Percentiles rank a stretch among this genome's conserved stretches.
Conservation (phyloP, 2,797 vertebrate species). For the Schizothorax lantsangensis region DNA sequence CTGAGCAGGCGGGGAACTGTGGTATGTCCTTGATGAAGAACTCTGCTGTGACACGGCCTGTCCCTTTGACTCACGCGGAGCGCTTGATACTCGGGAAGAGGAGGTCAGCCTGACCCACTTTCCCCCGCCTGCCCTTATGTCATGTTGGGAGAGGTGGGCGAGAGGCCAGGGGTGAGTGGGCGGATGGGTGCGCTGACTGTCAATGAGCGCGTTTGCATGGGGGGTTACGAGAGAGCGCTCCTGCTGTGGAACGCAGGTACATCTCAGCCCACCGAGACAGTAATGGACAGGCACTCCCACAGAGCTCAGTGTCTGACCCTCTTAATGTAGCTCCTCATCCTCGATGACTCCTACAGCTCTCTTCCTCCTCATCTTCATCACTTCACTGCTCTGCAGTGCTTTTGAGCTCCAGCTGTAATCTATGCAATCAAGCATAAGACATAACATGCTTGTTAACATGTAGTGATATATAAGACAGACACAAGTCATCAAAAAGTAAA, state of each 20-base stretch:
- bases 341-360: slow-evolving; percentile 64
- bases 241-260: slow-evolving; percentile 60
- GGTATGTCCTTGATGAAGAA: slow-evolving; percentile 74
- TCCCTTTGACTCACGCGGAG: slow-evolving; percentile 78
- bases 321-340: slow-evolving; percentile 71
- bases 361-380: slow-evolving; percentile 54
- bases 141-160: slow-evolving; percentile 66
- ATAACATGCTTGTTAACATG: slow-evolving; percentile 10
- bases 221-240: slow-evolving; percentile 66
- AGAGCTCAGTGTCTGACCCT: slow-evolving; percentile 76
- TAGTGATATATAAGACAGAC: slow-evolving; percentile 30
- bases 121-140: slow-evolving; percentile 70
- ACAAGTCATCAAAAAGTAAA: slow-evolving; percentile 77
- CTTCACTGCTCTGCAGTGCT: slow-evolving; percentile 27
- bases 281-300: slow-evolving; percentile 46
- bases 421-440: slow-evolving; percentile 10
- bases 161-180: slow-evolving; percentile 26
- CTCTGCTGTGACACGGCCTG: slow-evolving; percentile 76
- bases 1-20: slow-evolving; percentile 19
- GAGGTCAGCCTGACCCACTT: slow-evolving; percentile 81
- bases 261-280: slow-evolving; percentile 25
- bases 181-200: slow-evolving; percentile 43
- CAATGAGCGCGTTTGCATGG: background rate
- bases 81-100: slow-evolving; percentile 72
- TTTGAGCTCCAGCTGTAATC: slow-evolving; percentile 26